A percentile compares a stretch with the other conserved stretches of the same genome.
These are phyloP conservation scores for Malurus elegans DNA, from an alignment of 2,113 vertebrate genomes.

Conservation along the genomic window DNA sequence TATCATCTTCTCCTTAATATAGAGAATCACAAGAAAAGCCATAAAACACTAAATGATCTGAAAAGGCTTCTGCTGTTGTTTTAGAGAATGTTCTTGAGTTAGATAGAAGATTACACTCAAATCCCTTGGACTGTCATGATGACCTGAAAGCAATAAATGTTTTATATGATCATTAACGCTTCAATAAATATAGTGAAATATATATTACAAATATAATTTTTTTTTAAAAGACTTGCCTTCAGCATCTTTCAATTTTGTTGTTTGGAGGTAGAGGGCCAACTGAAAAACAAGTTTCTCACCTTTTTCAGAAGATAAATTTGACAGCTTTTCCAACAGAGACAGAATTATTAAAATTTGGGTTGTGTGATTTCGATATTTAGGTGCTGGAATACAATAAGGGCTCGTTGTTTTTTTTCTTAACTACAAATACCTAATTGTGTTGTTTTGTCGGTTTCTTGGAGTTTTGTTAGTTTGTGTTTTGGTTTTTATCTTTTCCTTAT, in stretches of 20 bases:
- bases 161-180: not conserved
- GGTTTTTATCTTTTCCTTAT: not conserved
- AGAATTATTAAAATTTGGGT: not conserved
- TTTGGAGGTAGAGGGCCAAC: not conserved
- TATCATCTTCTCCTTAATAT: not conserved
- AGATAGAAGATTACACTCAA: not conserved
- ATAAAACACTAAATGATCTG: not conserved
- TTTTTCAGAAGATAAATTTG: not conserved
- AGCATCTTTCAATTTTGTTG: not conserved
- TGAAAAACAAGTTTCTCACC: not conserved
- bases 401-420: not conserved
- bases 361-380: not conserved
- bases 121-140: not conserved
- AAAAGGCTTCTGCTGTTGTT: not conserved
- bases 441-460: not conserved
- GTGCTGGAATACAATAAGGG: not conserved
- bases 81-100: not conserved
- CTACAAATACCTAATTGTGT: not conserved
- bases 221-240: not conserved
- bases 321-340: not conserved
- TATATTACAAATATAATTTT: too few species aligned
- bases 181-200: not conserved
- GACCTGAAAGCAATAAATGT: slow-evolving; percentile 8
- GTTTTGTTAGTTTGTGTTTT: not conserved
- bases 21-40: not conserved